Evolutionary conservation across 2,888 invertebrate genomes (phyloP).

Genomic region (Drosophila greeni): DNA sequence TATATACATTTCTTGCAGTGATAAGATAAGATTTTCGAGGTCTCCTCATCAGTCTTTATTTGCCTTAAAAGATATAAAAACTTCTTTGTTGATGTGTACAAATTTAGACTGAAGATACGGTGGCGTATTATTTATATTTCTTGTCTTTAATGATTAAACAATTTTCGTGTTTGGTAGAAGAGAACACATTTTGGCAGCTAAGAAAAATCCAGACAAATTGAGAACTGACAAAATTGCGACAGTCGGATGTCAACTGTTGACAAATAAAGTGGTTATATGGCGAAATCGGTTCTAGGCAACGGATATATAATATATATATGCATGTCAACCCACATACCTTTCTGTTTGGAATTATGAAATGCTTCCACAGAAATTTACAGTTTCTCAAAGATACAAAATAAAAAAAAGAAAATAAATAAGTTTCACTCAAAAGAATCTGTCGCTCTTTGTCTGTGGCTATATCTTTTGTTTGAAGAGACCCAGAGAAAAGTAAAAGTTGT

Average conservation of each 20-base stretch:
- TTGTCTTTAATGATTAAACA: conserved; percentile 24
- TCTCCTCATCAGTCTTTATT: conserved; percentile 25
- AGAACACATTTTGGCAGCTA: conserved; percentile 28
- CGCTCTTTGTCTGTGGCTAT: conserved; percentile 18
- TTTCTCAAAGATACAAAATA: conserved; percentile 26
- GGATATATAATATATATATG: background rate
- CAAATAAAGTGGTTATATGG: conserved; percentile 59
- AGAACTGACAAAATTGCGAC: conserved; percentile 65
- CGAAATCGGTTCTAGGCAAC: conserved; percentile 51
- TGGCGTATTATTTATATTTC: conserved; percentile 10
- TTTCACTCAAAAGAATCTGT: conserved; percentile 60
- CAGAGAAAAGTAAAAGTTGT: conserved; percentile 66
- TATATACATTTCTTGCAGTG: background rate
- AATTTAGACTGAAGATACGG: conserved; percentile 26
- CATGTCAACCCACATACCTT: conserved; percentile 33
- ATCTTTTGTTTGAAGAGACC: conserved; percentile 34
- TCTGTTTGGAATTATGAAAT: conserved; percentile 63
- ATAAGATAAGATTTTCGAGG: conserved; percentile 26
- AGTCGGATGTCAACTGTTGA: conserved; percentile 59
- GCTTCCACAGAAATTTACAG: conserved; percentile 50
- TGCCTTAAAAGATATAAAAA: conserved; percentile 13
- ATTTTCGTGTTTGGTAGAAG: conserved; percentile 12
- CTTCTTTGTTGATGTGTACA: conserved; percentile 6
- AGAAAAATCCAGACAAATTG: conserved; percentile 59
- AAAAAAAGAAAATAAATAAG: conserved; percentile 1